Percentiles rank a stretch among this genome's conserved stretches.
These are phyloP conservation scores for Phoxinus phoxinus DNA, from an alignment of 2,113 vertebrate genomes.

Conservation along the genomic window DNA sequence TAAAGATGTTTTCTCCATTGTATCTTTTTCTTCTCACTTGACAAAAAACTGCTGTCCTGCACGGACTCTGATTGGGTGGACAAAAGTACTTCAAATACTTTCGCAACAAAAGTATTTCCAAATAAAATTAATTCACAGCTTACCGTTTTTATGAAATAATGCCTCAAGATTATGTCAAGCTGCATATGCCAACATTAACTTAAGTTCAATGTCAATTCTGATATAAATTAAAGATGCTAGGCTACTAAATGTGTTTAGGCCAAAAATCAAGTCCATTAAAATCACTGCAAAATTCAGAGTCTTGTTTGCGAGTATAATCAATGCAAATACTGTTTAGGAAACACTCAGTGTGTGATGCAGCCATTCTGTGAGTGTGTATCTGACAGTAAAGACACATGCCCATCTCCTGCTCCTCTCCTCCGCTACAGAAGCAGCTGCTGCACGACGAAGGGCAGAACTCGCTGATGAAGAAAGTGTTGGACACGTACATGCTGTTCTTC, in stretches of 20 bases:
- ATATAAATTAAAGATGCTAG: not conserved
- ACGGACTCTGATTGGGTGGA: not conserved
- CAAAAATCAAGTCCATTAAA: not conserved
- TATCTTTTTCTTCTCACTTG: too few relatives aligned
- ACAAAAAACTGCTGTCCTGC: too few relatives aligned
- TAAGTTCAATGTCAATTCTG: not conserved
- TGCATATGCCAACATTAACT: not conserved
- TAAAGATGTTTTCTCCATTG: too few relatives aligned
- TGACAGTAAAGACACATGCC: slow-evolving; percentile 8
- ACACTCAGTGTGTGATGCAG: too few relatives aligned
- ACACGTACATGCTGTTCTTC: slow-evolving; percentile 95
- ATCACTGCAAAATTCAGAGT: not conserved
- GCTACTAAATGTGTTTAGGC: not conserved
- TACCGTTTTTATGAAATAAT: too few relatives aligned
- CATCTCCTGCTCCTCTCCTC: slow-evolving; percentile 35
- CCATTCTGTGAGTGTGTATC: not conserved
- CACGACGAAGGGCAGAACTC: slow-evolving; percentile 92
- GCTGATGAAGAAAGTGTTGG: slow-evolving; percentile 96
- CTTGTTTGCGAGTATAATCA: too few relatives aligned
- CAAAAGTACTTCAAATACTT: not conserved
- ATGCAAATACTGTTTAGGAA: too few relatives aligned
- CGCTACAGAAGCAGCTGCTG: slow-evolving; percentile 86
- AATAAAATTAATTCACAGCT: too few relatives aligned
- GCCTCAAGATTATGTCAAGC: not conserved
- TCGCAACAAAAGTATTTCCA: not conserved